Base-by-base conservation (phyloP, 2,888 invertebrate species). In the Hecatera dysodea region DNA sequence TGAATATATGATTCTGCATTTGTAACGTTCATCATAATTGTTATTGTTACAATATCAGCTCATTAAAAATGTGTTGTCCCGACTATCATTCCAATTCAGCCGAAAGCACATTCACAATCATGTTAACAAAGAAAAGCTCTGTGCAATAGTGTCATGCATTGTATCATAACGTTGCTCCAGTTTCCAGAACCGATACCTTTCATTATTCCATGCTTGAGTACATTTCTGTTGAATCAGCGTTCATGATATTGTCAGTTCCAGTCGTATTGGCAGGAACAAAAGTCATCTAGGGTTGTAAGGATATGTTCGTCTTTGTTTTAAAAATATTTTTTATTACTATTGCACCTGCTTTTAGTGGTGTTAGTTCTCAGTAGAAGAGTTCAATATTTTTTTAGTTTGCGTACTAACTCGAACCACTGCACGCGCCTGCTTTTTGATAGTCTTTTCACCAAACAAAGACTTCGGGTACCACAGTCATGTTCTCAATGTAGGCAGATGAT, bases 161-260 rank as follows among this genome's bases (percentile, higher is more conserved):
- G 83, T 70, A 63, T 62, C 59, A 63, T 53, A 50, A 11, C 68
- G 55, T 48, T 59, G 72, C 29, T 61, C 72, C 50, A 75, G 81
- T 78, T 83, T 27, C 33, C 46, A 70, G 53, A 66, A 36, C 50
- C 29, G 69, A 83, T 77, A 66, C 65, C 60, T 53, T 70, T 74
- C 76, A 82, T 82, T 64, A 67, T 73, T 53, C 48, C 33, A 22
- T 46, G 59, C 52, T 65, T 65, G 59, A 57, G 50, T 56, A 60
- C 67, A 57, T 39, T 56, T n/a, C 50, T 61, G 22, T 55, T 52
- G 61, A 66, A 53, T 75, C 66, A 67, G 57, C 48, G 53, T 66
- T 73, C 56, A 72, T 74, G 63, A 36, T 48, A 50, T 56, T 76
- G 64, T 72, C 62, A 66, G 60, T 39, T 29, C 17, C 29, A 53